phyloP scores from a whole-genome alignment of 2,888 invertebrate species.

The Schrankia costaestrigalis region DNA sequence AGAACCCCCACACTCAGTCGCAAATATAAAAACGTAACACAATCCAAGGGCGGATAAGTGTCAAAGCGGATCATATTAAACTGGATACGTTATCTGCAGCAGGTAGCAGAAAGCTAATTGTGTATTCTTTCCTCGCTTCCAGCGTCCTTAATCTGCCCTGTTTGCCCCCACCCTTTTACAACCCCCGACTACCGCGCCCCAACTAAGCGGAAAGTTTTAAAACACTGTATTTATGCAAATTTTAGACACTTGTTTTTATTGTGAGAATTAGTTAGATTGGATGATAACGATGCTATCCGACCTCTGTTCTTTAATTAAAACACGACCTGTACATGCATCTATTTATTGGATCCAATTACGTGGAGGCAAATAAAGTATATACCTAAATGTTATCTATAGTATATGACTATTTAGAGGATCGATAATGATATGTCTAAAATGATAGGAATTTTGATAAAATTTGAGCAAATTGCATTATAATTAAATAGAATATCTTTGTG shows the following conservation, averaged over 20 bases:
- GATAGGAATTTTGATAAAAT: too few species aligned
- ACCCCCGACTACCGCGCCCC: conserved; percentile 53
- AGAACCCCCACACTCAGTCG: conserved; percentile 36
- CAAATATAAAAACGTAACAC: conserved; percentile 34
- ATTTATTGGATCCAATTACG: too few species aligned
- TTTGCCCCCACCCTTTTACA: conserved; percentile 48
- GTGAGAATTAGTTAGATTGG: conserved; percentile 48
- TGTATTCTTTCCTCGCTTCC: conserved; percentile 79
- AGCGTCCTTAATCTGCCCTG: conserved; percentile 76
- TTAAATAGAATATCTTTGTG: too few species aligned
- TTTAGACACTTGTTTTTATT: conserved; percentile 54
- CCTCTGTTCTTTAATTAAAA: conserved; percentile 40
- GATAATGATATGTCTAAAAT: too few species aligned
- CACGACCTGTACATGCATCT: conserved; percentile 4
- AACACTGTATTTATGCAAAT: conserved; percentile 64
- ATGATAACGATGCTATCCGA: conserved; percentile 41
- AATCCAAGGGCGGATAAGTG: conserved; percentile 31
- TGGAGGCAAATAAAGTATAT: too few species aligned
- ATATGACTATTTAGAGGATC: too few species aligned
- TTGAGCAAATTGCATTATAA: too few species aligned
- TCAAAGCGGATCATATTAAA: conserved; percentile 45
- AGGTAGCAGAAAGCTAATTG: conserved; percentile 79
- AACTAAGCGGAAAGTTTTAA: conserved; percentile 77
- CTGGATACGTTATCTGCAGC: conserved; percentile 73
- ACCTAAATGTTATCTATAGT: too few species aligned